A percentile compares a stretch with the other conserved stretches of the same genome.
phyloP scores from a whole-genome alignment of 1,140 invertebrate genomes.

The Lasioglossum baleicum region DNA sequence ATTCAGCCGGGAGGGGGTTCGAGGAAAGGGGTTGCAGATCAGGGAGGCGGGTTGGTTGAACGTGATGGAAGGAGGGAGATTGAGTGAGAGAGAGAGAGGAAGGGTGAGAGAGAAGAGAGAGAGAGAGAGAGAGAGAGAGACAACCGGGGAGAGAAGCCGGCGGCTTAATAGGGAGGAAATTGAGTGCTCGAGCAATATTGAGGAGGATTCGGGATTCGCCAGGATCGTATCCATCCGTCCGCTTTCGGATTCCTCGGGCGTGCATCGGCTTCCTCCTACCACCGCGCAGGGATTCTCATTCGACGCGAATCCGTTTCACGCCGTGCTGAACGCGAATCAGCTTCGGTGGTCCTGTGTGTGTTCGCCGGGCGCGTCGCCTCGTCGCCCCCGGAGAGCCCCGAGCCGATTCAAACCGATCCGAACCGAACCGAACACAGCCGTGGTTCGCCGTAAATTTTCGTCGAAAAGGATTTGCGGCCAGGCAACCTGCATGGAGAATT shows the following conservation, averaged over 20 bases:
- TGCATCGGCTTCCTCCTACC: slow-evolving; percentile 71
- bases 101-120: background rate
- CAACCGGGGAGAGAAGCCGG: slow-evolving; percentile 70
- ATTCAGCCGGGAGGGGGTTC: slow-evolving; percentile 57
- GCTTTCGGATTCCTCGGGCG: slow-evolving; percentile 76
- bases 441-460: slow-evolving; percentile 34
- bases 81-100: background rate
- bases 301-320: slow-evolving; percentile 59
- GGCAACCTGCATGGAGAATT: background rate
- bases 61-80: slow-evolving; percentile 37
- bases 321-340: slow-evolving; percentile 48
- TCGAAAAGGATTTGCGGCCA: slow-evolving; percentile 8
- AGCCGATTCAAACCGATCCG: background rate
- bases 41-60: slow-evolving; percentile 23
- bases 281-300: slow-evolving; percentile 67
- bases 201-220: slow-evolving; percentile 77
- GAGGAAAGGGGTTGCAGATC: slow-evolving; percentile 46
- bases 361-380: background rate
- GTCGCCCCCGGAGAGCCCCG: no score
- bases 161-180: slow-evolving; percentile 81
- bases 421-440: no score
- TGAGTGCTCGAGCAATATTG: slow-evolving; percentile 80
- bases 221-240: slow-evolving; percentile 74
- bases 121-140: background rate
- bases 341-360: background rate